Evolutionary conservation across 2,797 vertebrate genomes (phyloP).

Genomic region (Cryptoblepharus egeriae): DNA sequence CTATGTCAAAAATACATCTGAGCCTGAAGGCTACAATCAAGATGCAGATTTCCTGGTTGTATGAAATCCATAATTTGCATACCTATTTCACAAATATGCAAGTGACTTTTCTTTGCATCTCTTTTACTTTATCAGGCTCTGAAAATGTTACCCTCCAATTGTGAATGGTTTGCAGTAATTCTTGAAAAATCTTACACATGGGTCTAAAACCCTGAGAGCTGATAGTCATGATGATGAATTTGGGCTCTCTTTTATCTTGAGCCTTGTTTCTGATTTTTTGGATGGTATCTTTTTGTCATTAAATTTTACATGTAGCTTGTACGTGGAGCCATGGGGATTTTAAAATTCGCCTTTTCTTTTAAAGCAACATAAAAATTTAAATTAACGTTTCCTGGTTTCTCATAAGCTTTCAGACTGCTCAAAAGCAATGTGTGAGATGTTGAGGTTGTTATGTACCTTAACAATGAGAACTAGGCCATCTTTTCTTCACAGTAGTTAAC

Average conservation of each 20-base stretch:
- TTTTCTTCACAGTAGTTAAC: no score
- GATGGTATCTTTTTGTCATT: not conserved
- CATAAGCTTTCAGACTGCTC: not conserved
- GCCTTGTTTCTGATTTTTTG: not conserved
- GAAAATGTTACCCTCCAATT: not conserved
- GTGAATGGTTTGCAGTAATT: not conserved
- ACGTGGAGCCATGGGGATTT: not conserved
- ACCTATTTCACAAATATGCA: not conserved
- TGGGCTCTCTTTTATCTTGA: not conserved
- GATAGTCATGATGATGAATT: not conserved
- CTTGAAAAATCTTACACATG: not conserved
- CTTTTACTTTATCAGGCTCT: not conserved
- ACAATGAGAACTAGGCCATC: no score
- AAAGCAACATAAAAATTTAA: not conserved
- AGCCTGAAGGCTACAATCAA: not conserved
- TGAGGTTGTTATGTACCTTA: not conserved
- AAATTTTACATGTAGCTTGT: not conserved
- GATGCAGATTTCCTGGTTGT: not conserved
- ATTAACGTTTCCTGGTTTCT: not conserved
- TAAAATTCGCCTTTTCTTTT: not conserved
- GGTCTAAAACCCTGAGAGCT: not conserved
- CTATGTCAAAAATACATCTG: not conserved
- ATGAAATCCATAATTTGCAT: slow-evolving; percentile 16
- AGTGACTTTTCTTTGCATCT: not conserved
- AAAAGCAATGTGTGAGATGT: not conserved